Base-by-base conservation (phyloP, 2,888 invertebrate genomes). In the Leptinotarsa peninsularis region DNA sequence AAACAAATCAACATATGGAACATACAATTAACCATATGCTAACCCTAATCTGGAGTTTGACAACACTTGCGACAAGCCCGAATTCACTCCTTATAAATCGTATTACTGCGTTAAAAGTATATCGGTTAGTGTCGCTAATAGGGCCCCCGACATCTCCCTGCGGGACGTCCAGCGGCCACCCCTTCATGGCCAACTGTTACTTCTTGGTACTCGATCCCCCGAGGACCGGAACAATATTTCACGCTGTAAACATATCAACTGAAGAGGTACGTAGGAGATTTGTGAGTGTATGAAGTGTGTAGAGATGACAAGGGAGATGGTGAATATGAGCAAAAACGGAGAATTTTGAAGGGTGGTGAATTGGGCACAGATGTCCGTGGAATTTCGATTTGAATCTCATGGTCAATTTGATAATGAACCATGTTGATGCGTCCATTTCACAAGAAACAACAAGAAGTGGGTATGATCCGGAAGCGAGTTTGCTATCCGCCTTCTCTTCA, bases 181-280 rank as follows among this genome's bases (percentile, higher is more conserved):
- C 83, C 81, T 84, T 83, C 80, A 79, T 76, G 81, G 79, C 83
- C 84, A 85, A 84, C 85, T 85, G 84, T 85, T 84, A 84, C 85
- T 82, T 79, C 76, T 76, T 76, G 79, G 66, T 58, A 66, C 71
- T 63, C 63, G 63, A 63, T 78, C 78, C 81, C 73, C 78, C 60
- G 79, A 77, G 77, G 76, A 60, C 56, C 17, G 72, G 69, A 66
- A 67, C 80, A 78, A 82, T 83, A 81, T 83, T 83, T 82, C 78
- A 82, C 82, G 80, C 82, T 79, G 77, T 79, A 80, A 82, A 81
- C 81, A 80, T 79, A 80, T 81, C 81, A 78, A 74, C 75, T 73
- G 77, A 73, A 78, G 79, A 77, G 77, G 79, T 54, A 70, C 60
- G 70, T 18, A 15, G 70, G 54, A 58, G 70, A 70, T 43, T 70